These are phyloP conservation scores for Ephialtes manifestator DNA, from an alignment of 2,888 invertebrate species.

Conservation along the genomic window DNA sequence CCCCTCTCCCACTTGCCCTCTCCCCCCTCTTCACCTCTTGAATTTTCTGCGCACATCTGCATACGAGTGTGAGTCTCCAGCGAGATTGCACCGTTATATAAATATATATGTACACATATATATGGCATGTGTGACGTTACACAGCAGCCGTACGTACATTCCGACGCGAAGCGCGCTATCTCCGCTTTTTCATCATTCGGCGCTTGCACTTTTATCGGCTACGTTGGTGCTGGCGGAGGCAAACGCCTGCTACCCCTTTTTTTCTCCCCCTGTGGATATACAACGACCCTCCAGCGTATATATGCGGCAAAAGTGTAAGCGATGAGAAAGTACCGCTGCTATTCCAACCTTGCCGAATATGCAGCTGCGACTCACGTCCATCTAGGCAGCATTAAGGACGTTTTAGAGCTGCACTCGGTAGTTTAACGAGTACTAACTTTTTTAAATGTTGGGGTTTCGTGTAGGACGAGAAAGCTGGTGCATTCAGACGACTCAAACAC, in stretches of 20 bases:
- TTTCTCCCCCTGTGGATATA: constrained; percentile 11
- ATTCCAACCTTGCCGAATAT: not conserved
- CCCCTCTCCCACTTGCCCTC: not conserved
- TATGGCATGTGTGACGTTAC: constrained; percentile 1
- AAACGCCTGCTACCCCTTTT: constrained; percentile 15
- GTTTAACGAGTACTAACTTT: not conserved
- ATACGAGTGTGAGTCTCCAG: constrained; percentile 38
- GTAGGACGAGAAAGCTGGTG: too few species aligned
- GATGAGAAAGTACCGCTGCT: constrained; percentile 32
- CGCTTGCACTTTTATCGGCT: constrained; percentile 62
- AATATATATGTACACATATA: constrained; percentile 2
- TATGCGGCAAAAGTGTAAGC: constrained; percentile 24
- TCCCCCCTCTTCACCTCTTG: not conserved
- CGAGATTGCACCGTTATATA: constrained; percentile 36
- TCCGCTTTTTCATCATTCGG: constrained; percentile 64
- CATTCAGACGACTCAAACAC: too few species aligned
- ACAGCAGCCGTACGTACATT: constrained; percentile 38
- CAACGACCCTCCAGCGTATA: constrained; percentile 22
- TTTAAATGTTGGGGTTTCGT: not conserved
- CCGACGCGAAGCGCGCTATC: constrained; percentile 37
- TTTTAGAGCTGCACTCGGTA: not conserved
- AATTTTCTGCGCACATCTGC: constrained; percentile 31
- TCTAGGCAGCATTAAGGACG: not conserved
- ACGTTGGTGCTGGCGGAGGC: constrained; percentile 26
- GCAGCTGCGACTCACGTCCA: constrained; percentile 29